Evolutionary conservation across 2,888 invertebrate species (phyloP), one percentile per base, ranked within the genome.

Genomic region (Apoda limacodes): DNA sequence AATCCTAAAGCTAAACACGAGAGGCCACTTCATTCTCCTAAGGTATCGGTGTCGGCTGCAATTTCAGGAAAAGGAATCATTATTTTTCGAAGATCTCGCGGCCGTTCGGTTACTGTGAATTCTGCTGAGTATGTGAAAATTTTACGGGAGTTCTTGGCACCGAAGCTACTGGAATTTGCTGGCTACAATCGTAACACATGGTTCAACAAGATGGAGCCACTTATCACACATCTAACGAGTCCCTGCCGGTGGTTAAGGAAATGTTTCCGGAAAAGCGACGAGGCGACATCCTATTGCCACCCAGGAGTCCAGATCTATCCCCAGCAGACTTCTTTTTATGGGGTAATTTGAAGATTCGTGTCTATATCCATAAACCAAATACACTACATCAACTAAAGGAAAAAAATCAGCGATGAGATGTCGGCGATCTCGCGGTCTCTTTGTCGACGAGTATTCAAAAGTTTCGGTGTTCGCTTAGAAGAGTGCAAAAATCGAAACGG

Each of bases 71-170:
- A 34, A 32, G 40, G 35, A 36, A 37, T 37, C 15, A 43, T 9
- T 42, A 37, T 22, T 47, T 34, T 39, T 41, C 24, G 35, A 45
- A 25, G 40, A 32, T 29, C 25, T 34, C 34, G 30, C 12, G 39
- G 42, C 17, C 37, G 25, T 35, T 14, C 37, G n/a, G 31, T 17
- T 17, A 6, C 7, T 17, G 7, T 17, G n/a, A 41, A 42, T 29
- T 39, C 38, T 30, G 34, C 29, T 9, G 28, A 32, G 27, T 42
- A 40, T 36, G 25, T 38, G 22, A 34, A 34, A 27, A 41, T 40
- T 32, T 38, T 42, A 37, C 29, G 39, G 25, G 26, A 40, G 13
- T 43, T 40, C 24, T 39, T 45, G 9, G 19, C 25, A 17, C 42
- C 42, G 13, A 14, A 21, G 22, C 34, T 43, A 24, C 39, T 20